Conservation (phyloP, 2,113 vertebrate genomes). For the Gallinago paraguaiae region DNA sequence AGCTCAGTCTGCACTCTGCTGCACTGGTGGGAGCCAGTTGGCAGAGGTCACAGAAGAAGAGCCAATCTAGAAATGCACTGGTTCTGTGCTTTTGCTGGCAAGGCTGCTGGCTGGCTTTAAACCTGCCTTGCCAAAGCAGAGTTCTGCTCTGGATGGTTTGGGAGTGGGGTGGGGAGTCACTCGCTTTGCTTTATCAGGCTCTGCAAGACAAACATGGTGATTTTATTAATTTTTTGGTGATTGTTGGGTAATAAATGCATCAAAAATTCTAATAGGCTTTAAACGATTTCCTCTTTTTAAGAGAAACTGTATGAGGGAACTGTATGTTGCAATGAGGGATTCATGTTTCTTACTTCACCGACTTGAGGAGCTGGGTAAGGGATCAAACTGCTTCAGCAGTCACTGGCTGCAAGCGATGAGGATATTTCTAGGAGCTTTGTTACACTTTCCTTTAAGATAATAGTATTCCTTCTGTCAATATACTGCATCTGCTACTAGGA, state of each 20-base stretch:
- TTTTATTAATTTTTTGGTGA: too few relatives aligned
- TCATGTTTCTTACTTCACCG: neutral
- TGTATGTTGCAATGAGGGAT: neutral
- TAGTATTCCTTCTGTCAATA: neutral
- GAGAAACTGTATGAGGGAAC: neutral
- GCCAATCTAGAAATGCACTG: neutral
- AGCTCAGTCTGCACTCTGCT: neutral
- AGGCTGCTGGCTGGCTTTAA: neutral
- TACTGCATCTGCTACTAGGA: neutral
- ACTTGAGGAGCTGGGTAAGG: neutral
- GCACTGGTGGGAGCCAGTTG: neutral
- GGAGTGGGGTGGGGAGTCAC: accelerated
- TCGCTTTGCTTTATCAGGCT: neutral
- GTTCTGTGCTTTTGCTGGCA: neutral
- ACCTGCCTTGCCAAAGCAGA: neutral
- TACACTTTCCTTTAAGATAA: too few relatives aligned
- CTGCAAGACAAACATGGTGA: neutral
- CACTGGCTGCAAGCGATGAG: neutral
- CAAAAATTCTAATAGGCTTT: neutral
- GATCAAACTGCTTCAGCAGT: neutral
- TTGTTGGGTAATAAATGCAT: neutral
- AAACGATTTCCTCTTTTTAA: neutral
- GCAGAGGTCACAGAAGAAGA: neutral
- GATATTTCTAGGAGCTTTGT: neutral
- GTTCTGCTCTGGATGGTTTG: neutral